These are phyloP conservation scores for Drosophila multiciliata DNA, from an alignment of 2,888 invertebrate genomes.

Conservation along the genomic window DNA sequence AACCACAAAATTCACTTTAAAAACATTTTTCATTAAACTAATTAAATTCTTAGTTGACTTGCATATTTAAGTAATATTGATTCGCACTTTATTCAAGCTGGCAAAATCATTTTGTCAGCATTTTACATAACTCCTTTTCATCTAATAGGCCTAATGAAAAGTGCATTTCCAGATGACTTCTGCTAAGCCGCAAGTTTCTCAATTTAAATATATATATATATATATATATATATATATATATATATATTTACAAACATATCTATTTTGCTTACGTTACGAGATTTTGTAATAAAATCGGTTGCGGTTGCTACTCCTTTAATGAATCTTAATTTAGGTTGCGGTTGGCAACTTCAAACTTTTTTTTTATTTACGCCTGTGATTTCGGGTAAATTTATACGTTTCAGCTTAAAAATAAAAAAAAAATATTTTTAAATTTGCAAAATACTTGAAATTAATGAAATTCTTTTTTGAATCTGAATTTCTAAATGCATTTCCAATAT, in stretches of 20 bases:
- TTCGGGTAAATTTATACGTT: not conserved
- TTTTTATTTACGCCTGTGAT: not conserved
- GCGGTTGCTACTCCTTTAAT: not conserved
- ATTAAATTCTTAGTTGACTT: constrained; percentile 24
- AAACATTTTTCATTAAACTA: constrained; percentile 31
- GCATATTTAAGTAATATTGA: constrained; percentile 23
- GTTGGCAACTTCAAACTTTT: not conserved
- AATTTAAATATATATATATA: not conserved
- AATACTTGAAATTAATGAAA: not conserved
- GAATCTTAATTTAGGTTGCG: not conserved
- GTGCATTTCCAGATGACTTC: constrained; percentile 9
- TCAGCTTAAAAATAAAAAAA: not conserved
- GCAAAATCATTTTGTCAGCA: constrained; percentile 11
- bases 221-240: not conserved
- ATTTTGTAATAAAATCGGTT: not conserved
- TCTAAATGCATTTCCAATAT: not conserved
- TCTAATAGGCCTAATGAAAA: constrained; percentile 29
- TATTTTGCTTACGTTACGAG: not conserved
- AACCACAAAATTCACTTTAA: constrained; percentile 32
- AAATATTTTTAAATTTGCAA: not conserved
- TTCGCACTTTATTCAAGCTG: not conserved
- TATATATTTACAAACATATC: not conserved
- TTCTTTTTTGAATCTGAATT: not conserved
- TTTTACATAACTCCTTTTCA: constrained; percentile 9
- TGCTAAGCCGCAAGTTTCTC: constrained; percentile 1